Evolutionary conservation across 2,888 invertebrate genomes (phyloP), one percentile per base, ranked within the genome.

Genomic region (Cheilosia scutellata): DNA sequence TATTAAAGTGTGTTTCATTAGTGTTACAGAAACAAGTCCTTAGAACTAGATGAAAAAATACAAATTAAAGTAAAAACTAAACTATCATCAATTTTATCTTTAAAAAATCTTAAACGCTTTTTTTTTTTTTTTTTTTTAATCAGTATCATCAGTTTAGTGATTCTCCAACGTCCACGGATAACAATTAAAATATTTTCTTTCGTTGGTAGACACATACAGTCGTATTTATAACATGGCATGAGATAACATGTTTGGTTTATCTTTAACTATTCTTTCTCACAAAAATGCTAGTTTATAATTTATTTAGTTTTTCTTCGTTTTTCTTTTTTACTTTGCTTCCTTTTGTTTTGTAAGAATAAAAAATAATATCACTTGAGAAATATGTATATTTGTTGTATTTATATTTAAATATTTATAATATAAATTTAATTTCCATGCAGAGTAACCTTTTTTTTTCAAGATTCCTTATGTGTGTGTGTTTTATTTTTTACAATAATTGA

Each of bases 291-390:
- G 31, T 20, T 20, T 20, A 42, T 37, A 33, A 37, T 76, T 58
- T 62, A 42, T 40, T 58, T 31, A 33, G 9, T 31, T 42, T 62
- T 31, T 2, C 47, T 42, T 51, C 20, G 2, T 20, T 20, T 20
- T 20, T 20, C 20, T 20, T 20, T 20, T 20, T 20, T 20, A 20
- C 20, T 20, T 20, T 20, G 20, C 20, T 62, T 71, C 51, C 16
- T 62, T 29, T 6, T 60, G 40, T 49, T 55, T 70, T 62, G 53
- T 63, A 79, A 68, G 57, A 79, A 79, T 66, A 83, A 60, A 76
- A 75, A 79, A 70, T 79, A 79, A 84, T 84, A 79, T 86, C 80
- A 86, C 84, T 71, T 80, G 79, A 84, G 44, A 80, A 76, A 79
- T 84, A 76, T 79, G 55, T 74, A 49, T 65, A 33, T 55, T 63